Evolutionary conservation across 2,888 invertebrate species (phyloP).

Genomic region (Mamestra brassicae): DNA sequence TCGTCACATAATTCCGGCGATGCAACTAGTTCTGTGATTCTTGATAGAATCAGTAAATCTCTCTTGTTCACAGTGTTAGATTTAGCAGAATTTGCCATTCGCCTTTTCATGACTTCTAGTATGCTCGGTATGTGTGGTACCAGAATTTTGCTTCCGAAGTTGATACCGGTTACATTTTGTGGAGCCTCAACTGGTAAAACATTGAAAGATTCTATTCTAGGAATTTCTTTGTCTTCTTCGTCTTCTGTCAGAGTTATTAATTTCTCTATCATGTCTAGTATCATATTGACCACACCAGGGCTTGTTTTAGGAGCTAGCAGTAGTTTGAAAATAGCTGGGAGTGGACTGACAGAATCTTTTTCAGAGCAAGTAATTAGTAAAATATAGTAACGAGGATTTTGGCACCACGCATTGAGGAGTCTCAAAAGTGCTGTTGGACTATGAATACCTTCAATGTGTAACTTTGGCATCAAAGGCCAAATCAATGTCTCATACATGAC

Average conservation of each 20-base stretch:
- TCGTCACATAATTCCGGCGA: slow-evolving; percentile 93
- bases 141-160: slow-evolving; percentile 94
- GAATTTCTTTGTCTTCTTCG: slow-evolving; percentile 87
- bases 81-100: slow-evolving; percentile 91
- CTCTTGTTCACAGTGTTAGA: slow-evolving; percentile 92
- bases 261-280: slow-evolving; percentile 94
- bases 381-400: slow-evolving; percentile 94
- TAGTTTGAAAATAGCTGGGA: slow-evolving; percentile 93
- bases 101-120: slow-evolving; percentile 93
- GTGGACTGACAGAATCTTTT: slow-evolving; percentile 88
- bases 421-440: slow-evolving; percentile 95
- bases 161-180: slow-evolving; percentile 85
- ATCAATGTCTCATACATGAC: slow-evolving; percentile 95
- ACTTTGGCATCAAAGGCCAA: slow-evolving; percentile 94
- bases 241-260: slow-evolving; percentile 92
- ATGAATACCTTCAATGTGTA: slow-evolving; percentile 95
- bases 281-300: slow-evolving; percentile 92
- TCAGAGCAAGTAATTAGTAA: slow-evolving; percentile 92
- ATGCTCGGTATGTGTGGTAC: slow-evolving; percentile 94
- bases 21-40: slow-evolving; percentile 94
- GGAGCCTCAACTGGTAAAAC: slow-evolving; percentile 72
- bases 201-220: slow-evolving; percentile 82
- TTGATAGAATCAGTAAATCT: slow-evolving; percentile 94
- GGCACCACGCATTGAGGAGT: slow-evolving; percentile 95
- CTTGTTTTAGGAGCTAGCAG: slow-evolving; percentile 93